Evolutionary conservation across 1,140 invertebrate genomes (phyloP).

Genomic region (Eubasilissa regina): DNA sequence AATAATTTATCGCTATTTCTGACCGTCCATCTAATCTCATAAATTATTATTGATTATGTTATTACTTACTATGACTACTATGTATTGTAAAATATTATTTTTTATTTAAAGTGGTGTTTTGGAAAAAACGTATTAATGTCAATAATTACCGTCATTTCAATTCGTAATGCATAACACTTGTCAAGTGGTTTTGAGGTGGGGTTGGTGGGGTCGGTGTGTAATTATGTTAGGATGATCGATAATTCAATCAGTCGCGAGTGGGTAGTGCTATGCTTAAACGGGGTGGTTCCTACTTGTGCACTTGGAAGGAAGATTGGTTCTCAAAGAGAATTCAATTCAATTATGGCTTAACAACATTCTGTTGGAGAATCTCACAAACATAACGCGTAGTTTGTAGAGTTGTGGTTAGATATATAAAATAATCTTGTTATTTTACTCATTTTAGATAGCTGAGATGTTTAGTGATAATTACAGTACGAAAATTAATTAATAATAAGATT

Average conservation of each 20-base stretch:
- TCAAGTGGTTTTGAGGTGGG: conserved; percentile 44
- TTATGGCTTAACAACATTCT: conserved; percentile 2
- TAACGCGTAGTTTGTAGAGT: neutral
- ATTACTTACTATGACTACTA: no score
- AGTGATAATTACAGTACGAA: no score
- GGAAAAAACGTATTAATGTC: no score
- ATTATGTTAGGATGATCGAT: conserved; percentile 57
- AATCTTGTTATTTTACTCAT: no score
- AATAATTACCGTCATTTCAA: neutral
- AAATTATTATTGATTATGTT: no score
- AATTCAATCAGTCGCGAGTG: conserved; percentile 49
- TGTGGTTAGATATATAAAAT: no score
- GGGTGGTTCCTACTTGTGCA: neutral
- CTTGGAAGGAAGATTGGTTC: neutral
- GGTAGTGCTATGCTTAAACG: neutral
- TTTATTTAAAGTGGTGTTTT: no score
- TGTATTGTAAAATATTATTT: no score
- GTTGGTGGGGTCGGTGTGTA: conserved; percentile 38
- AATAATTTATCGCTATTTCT: no score
- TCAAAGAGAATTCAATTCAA: conserved; percentile 33
- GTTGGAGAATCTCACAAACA: neutral
- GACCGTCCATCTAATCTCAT: no score
- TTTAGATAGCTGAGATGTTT: no score
- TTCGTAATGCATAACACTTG: conserved; percentile 52
- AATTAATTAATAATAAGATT: no score